A percentile compares a stretch with the other conserved stretches of the same genome.
These are phyloP conservation scores for Chaetodon trifascialis DNA, from an alignment of 2,113 vertebrate genomes.

Conservation along the genomic window DNA sequence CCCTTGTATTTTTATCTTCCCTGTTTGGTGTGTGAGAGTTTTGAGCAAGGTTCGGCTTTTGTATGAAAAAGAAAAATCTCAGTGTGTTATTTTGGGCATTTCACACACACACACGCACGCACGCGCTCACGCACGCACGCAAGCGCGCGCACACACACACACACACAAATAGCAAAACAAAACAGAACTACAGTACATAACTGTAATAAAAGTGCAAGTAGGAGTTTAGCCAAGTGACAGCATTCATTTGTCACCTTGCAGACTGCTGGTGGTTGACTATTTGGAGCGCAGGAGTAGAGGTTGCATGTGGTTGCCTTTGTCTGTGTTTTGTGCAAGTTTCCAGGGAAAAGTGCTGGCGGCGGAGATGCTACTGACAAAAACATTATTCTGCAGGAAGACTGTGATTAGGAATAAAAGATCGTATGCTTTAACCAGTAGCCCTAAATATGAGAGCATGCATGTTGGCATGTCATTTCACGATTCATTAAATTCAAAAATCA, in stretches of 20 bases:
- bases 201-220: conserved; percentile 77
- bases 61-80: conserved; percentile 14
- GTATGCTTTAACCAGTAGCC: conserved; percentile 4
- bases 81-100: conserved; percentile 29
- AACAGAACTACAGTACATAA: conserved; percentile 53
- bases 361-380: conserved; percentile 32
- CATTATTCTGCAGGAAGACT: conserved; percentile 13
- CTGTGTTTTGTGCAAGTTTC: conserved; percentile 32
- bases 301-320: conserved; percentile 17
- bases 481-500: conserved; percentile 3
- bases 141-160: too few species aligned
- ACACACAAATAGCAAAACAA: neutral
- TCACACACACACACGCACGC: neutral
- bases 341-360: conserved; percentile 26
- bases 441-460: conserved; percentile 4
- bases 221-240: conserved; percentile 77
- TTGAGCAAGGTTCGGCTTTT: neutral
- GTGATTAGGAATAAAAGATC: conserved; percentile 9
- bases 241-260: conserved; percentile 75
- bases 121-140: too few species aligned
- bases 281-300: conserved; percentile 24
- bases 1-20: conserved; percentile 12
- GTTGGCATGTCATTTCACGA: neutral
- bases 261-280: conserved; percentile 57
- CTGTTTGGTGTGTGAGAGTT: conserved; percentile 4